Evolutionary conservation across 2,888 invertebrate species (phyloP).

Genomic region (Drosophila rubida): DNA sequence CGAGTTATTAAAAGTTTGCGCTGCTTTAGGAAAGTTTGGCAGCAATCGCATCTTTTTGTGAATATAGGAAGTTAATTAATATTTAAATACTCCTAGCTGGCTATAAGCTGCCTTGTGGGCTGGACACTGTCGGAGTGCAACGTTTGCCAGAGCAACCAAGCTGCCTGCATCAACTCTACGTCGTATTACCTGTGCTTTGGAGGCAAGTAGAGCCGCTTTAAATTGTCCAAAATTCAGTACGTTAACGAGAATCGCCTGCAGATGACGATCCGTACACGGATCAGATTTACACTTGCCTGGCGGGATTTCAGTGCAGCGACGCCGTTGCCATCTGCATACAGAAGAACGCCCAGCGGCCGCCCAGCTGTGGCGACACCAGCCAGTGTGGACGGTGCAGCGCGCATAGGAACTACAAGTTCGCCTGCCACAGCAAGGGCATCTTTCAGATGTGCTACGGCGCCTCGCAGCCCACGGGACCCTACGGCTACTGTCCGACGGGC

Average conservation of each 20-base stretch:
- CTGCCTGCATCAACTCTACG: conserved; percentile 81
- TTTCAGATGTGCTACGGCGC: conserved; percentile 83
- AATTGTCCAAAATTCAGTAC: too few relatives aligned
- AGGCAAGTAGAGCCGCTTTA: conserved; percentile 46
- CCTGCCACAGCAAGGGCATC: conserved; percentile 75
- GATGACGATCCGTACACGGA: conserved; percentile 70
- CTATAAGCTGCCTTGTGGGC: conserved; percentile 23
- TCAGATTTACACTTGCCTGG: conserved; percentile 71
- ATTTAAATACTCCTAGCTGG: conserved; percentile 26
- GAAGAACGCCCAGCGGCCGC: conserved; percentile 60
- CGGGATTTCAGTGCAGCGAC: conserved; percentile 79
- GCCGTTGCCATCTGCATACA: conserved; percentile 79
- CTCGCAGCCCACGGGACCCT: conserved; percentile 65
- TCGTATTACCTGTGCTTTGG: conserved; percentile 82
- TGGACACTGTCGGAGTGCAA: conserved; percentile 66
- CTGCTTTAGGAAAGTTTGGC: too few relatives aligned
- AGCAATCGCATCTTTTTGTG: too few relatives aligned
- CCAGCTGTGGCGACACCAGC: conserved; percentile 82
- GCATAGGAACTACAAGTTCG: conserved; percentile 77
- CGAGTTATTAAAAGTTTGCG: too few relatives aligned
- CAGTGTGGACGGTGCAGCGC: conserved; percentile 82
- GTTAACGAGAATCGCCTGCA: conserved; percentile 20
- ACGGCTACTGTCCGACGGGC: conserved; percentile 75
- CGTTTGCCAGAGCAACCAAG: conserved; percentile 79
- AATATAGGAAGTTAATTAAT: too few relatives aligned